phyloP scores from a whole-genome alignment of 2,797 vertebrate species.

The Hirundo rustica region DNA sequence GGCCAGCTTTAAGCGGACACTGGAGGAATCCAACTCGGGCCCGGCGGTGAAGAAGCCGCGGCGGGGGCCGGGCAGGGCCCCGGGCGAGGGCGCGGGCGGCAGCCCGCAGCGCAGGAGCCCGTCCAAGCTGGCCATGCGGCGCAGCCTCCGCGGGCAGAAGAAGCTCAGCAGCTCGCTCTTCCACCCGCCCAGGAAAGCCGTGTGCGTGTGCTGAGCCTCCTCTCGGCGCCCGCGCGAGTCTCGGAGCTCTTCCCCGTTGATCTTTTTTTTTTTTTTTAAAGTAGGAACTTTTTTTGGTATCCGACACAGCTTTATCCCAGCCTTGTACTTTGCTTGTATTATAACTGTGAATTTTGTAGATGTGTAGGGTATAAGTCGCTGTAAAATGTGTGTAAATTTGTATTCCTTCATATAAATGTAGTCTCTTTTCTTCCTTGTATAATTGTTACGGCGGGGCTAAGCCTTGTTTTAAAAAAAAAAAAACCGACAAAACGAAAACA shows the following conservation, averaged over 20 bases:
- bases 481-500: not conserved
- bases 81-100: conserved; percentile 57
- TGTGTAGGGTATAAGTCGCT: conserved; percentile 75
- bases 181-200: conserved; percentile 86
- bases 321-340: conserved; percentile 78
- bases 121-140: conserved; percentile 76
- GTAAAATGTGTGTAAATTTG: conserved; percentile 81
- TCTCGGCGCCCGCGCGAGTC: too few relatives aligned
- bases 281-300: conserved; percentile 70
- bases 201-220: conserved; percentile 86
- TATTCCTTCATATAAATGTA: conserved; percentile 75
- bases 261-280: conserved; percentile 48
- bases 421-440: conserved; percentile 69
- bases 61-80: conserved; percentile 60
- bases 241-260: too few relatives aligned
- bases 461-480: conserved; percentile 31
- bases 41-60: conserved; percentile 77
- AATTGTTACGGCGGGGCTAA: conserved; percentile 73
- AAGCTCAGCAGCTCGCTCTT: conserved; percentile 83
- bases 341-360: conserved; percentile 82
- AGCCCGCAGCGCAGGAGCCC: conserved; percentile 72
- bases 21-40: conserved; percentile 79
- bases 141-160: conserved; percentile 86
- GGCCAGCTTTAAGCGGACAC: conserved; percentile 82
- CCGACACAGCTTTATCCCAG: conserved; percentile 69